A percentile compares a stretch with the other conserved stretches of the same genome.
Evolutionary conservation across 2,888 invertebrate genomes (phyloP).

Genomic region (Malacosoma neustria): DNA sequence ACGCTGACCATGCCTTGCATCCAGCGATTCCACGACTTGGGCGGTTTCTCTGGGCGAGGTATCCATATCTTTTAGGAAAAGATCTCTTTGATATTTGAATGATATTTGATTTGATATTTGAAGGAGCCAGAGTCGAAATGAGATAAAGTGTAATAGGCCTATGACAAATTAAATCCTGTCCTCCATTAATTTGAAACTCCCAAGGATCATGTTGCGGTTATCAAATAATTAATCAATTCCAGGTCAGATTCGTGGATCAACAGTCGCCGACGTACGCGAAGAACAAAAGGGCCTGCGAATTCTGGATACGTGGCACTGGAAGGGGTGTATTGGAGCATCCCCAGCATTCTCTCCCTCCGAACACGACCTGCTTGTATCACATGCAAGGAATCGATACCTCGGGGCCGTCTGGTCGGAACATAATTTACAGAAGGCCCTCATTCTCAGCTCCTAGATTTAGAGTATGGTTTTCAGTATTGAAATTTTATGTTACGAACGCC

Average conservation of each 20-base stretch:
- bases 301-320: constrained; percentile 87
- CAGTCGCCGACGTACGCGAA: constrained; percentile 89
- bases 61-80: too few species aligned
- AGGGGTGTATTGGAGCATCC: constrained; percentile 89
- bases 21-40: too few species aligned
- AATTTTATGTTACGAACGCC: constrained; percentile 85
- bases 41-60: too few species aligned
- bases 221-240: constrained; percentile 44
- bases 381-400: constrained; percentile 79
- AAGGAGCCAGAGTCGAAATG: too few species aligned
- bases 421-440: constrained; percentile 70
- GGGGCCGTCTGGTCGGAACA: constrained; percentile 72
- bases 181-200: constrained; percentile 19
- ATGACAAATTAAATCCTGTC: constrained; percentile 1
- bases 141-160: too few species aligned
- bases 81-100: too few species aligned
- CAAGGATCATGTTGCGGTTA: constrained; percentile 21
- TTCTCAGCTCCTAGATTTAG: constrained; percentile 82
- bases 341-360: constrained; percentile 88
- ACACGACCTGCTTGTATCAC: constrained; percentile 92
- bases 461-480: constrained; percentile 90
- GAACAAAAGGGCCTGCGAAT: constrained; percentile 89
- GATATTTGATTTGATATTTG: too few species aligned
- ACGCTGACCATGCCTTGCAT: too few species aligned
- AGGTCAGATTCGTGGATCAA: constrained; percentile 89